Conservation (phyloP, 2,888 invertebrate genomes). For the Drosophila yooni region DNA sequence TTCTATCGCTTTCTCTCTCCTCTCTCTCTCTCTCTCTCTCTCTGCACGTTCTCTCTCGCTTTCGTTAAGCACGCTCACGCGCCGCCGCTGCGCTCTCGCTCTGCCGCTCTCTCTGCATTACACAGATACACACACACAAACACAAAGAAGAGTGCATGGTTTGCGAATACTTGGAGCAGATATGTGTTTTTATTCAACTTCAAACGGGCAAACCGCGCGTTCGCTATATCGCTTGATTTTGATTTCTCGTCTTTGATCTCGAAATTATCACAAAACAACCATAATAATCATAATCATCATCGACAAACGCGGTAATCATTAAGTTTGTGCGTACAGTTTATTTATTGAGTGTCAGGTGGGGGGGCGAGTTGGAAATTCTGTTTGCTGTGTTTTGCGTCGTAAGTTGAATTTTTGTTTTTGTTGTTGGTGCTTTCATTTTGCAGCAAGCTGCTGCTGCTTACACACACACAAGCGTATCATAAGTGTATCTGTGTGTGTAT, state of each 20-base stretch:
- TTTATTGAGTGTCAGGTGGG: not conserved
- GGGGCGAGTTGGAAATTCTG: constrained; percentile 22
- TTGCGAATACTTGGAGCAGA: constrained; percentile 63
- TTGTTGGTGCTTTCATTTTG: constrained; percentile 74
- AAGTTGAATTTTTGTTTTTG: constrained; percentile 52
- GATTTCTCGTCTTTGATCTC: constrained; percentile 57
- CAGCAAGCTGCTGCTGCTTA: constrained; percentile 56
- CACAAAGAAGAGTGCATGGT: constrained; percentile 49
- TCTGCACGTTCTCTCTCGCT: not conserved
- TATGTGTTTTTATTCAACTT: constrained; percentile 72
- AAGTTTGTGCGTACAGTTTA: constrained; percentile 24
- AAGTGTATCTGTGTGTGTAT: constrained; percentile 6
- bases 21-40: constrained; percentile 1
- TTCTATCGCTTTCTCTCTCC: constrained; percentile 4
- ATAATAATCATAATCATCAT: constrained; percentile 12
- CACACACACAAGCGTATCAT: constrained; percentile 7
- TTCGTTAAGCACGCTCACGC: constrained; percentile 7
- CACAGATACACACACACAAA: constrained; percentile 59
- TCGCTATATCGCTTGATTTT: constrained; percentile 64
- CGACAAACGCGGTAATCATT: constrained; percentile 17
- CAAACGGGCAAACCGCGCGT: constrained; percentile 79
- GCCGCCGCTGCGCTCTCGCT: constrained; percentile 39
- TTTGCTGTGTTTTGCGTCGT: constrained; percentile 61
- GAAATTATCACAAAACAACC: constrained; percentile 41
- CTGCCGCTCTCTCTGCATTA: constrained; percentile 43